phyloP scores from a whole-genome alignment of 2,888 invertebrate genomes.

The Lobophora halterata region DNA sequence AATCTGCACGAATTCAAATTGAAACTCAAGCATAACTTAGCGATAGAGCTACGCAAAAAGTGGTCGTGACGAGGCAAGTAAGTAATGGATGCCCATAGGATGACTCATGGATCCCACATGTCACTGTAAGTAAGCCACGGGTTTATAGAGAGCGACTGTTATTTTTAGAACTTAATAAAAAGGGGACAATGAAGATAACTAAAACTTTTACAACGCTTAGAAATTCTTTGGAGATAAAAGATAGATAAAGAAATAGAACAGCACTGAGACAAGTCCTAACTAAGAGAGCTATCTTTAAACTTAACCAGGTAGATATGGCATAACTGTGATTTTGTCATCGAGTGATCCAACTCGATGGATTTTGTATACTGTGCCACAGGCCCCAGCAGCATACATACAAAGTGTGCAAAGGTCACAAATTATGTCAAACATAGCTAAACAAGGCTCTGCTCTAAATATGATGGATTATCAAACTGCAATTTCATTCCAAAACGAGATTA shows the following conservation, averaged over 20 bases:
- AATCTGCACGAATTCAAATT: slow-evolving; percentile 10
- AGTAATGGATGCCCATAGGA: slow-evolving; percentile 70
- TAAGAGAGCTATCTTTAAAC: not conserved
- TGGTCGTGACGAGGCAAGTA: slow-evolving; percentile 66
- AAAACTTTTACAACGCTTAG: slow-evolving; percentile 24
- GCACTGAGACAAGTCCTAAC: too few relatives aligned
- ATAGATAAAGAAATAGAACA: slow-evolving; percentile 5
- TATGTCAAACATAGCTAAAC: too few relatives aligned
- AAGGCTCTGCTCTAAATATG: too few relatives aligned
- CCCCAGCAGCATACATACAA: too few relatives aligned
- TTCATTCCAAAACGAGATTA: too few relatives aligned
- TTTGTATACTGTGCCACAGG: too few relatives aligned
- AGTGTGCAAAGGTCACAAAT: too few relatives aligned
- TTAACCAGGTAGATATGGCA: too few relatives aligned
- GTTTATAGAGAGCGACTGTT: slow-evolving; percentile 48
- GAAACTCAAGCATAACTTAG: slow-evolving; percentile 35
- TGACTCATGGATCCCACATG: slow-evolving; percentile 66
- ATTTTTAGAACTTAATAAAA: slow-evolving; percentile 41
- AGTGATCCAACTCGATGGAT: too few relatives aligned
- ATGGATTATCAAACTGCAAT: too few relatives aligned
- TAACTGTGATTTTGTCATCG: too few relatives aligned
- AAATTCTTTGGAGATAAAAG: slow-evolving; percentile 6
- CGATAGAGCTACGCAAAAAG: slow-evolving; percentile 55
- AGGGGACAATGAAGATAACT: slow-evolving; percentile 21
- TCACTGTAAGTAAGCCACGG: slow-evolving; percentile 54